These are phyloP conservation scores for Dione juno DNA, from an alignment of 2,888 invertebrate species.

Conservation along the genomic window DNA sequence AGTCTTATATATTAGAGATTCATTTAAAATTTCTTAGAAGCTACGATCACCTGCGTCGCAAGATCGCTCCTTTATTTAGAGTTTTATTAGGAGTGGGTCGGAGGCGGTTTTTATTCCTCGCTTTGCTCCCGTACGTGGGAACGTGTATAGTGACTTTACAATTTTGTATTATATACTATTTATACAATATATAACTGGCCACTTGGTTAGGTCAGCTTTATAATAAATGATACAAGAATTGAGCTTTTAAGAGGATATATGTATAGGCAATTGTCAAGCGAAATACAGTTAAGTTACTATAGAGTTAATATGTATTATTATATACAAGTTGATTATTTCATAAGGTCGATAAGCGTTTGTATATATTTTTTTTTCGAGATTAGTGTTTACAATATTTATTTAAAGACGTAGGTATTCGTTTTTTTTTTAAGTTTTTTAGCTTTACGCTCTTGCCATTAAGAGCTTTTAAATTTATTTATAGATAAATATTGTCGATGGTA, in stretches of 20 bases:
- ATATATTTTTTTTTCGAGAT: no score
- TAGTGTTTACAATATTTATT: no score
- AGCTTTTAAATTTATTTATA: no score
- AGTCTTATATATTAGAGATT: not conserved
- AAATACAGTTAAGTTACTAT: not conserved
- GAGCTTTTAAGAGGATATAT: not conserved
- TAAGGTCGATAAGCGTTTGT: no score
- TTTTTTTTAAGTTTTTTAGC: no score
- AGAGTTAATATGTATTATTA: not conserved
- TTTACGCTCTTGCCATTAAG: no score
- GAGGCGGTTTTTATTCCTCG: slow-evolving; percentile 75
- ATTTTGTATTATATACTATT: slow-evolving; percentile 50
- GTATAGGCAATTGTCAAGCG: not conserved
- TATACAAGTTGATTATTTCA: no score
- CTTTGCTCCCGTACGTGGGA: slow-evolving; percentile 78
- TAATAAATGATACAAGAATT: slow-evolving; percentile 11
- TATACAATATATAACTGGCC: slow-evolving; percentile 32
- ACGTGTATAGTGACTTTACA: slow-evolving; percentile 69
- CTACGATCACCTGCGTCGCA: slow-evolving; percentile 64
- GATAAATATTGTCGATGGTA: no score
- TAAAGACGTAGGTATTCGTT: no score
- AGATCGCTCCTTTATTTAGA: slow-evolving; percentile 73
- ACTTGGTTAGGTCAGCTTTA: slow-evolving; percentile 21
- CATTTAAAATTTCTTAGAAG: slow-evolving; percentile 47
- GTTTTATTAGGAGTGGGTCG: slow-evolving; percentile 72